These are phyloP conservation scores for Platygyra sinensis DNA, from an alignment of 64 coral and sea anemone genomes.

Conservation along the genomic window DNA sequence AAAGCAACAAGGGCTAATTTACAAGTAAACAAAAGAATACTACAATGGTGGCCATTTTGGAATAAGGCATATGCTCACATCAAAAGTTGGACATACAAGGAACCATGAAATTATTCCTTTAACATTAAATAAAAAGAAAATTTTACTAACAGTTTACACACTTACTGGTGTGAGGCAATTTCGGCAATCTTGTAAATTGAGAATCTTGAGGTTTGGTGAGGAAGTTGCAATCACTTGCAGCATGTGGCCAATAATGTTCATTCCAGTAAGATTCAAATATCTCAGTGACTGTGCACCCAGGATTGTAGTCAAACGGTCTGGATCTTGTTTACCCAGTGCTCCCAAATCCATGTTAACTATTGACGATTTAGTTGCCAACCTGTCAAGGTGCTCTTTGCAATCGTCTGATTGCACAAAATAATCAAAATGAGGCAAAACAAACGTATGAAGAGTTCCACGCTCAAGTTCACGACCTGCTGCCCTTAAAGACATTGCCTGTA, in stretches of 20 bases:
- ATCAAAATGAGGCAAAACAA: not conserved
- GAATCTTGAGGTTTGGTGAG: slow-evolving; percentile 31
- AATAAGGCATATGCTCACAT: too few relatives aligned
- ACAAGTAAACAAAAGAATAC: too few relatives aligned
- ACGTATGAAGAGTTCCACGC: not conserved
- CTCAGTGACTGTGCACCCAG: not conserved
- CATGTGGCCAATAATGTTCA: slow-evolving; percentile 1
- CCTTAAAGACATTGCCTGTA: not conserved
- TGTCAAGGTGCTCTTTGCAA: not conserved
- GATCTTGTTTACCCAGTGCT: not conserved
- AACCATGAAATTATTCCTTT: not conserved
- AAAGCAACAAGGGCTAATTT: too few relatives aligned
- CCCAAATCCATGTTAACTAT: slow-evolving; percentile 14
- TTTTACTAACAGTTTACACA: not conserved
- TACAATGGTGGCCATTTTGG: too few relatives aligned
- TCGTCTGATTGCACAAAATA: not conserved
- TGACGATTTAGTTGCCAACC: not conserved
- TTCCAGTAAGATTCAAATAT: slow-evolving; percentile 11
- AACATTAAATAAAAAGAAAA: too few relatives aligned
- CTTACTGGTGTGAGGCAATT: slow-evolving; percentile 6
- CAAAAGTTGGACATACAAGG: not conserved
- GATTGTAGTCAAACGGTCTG: not conserved
- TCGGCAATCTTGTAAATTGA: slow-evolving; percentile 14
- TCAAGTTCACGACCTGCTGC: not conserved
- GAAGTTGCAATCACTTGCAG: slow-evolving; percentile 24